Conservation (phyloP, 2,797 vertebrate species). For the Salarias fasciatus region DNA sequence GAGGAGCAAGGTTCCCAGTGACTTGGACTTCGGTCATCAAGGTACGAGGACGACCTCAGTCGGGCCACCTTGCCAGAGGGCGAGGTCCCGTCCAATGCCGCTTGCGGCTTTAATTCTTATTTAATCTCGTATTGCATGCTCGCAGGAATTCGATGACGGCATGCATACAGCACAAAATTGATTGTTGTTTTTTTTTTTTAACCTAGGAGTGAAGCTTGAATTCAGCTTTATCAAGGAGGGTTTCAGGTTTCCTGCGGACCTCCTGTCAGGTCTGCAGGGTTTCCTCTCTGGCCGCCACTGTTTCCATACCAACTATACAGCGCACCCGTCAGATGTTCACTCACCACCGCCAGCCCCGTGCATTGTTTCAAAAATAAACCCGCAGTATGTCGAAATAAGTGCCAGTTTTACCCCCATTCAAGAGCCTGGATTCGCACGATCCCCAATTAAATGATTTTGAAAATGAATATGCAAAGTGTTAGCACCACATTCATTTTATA, state of each 20-base stretch:
- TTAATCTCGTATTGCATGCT: conserved; percentile 36
- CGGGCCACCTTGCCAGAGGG: too few species aligned
- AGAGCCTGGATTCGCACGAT: conserved; percentile 36
- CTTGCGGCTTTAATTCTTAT: too few species aligned
- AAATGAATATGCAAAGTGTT: conserved; percentile 62
- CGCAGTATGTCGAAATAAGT: conserved; percentile 51
- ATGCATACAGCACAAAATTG: conserved; percentile 24
- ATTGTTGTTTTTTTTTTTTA: conserved; percentile 12
- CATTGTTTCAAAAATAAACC: conserved; percentile 31
- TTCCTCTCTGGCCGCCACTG: neutral
- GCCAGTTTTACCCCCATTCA: conserved; percentile 40
- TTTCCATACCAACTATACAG: conserved; percentile 9
- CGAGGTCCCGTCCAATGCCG: too few species aligned
- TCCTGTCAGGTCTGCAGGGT: conserved; percentile 5
- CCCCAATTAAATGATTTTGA: conserved; percentile 44
- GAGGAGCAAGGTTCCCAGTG: too few species aligned
- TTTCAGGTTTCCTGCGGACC: conserved; percentile 19
- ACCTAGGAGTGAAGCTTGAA: conserved; percentile 9
- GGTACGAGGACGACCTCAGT: too few species aligned
- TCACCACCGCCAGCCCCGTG: conserved; percentile 14
- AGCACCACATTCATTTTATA: conserved; percentile 38
- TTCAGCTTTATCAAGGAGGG: conserved; percentile 11
- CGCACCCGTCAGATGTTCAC: conserved; percentile 27
- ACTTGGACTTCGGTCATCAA: too few species aligned
- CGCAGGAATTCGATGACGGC: conserved; percentile 36